phyloP scores from a whole-genome alignment of 2,113 vertebrate species.

The Chaetodon auriga region DNA sequence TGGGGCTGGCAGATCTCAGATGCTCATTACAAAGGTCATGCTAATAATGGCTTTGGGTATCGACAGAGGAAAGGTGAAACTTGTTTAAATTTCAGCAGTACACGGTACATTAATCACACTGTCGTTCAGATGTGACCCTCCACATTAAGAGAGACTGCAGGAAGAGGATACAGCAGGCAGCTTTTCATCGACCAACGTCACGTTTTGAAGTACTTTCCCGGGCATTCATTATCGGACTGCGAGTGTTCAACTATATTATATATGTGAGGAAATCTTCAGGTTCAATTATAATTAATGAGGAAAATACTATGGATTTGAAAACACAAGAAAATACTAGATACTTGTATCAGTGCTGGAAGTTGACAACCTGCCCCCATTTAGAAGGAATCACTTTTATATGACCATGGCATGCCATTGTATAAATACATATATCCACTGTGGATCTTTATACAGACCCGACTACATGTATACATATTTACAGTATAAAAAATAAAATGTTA shows the following conservation, averaged over 20 bases:
- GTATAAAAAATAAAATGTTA: neutral
- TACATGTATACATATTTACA: neutral
- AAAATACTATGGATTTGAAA: slow-evolving; percentile 4
- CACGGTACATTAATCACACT: slow-evolving; percentile 39
- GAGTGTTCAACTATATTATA: neutral
- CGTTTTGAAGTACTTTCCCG: slow-evolving; percentile 20
- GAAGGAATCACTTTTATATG: too few relatives aligned
- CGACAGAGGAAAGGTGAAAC: slow-evolving; percentile 28
- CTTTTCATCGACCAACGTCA: slow-evolving; percentile 25
- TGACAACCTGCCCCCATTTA: neutral
- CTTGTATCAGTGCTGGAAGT: neutral
- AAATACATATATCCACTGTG: neutral
- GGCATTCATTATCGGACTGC: slow-evolving; percentile 2
- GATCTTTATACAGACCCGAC: too few relatives aligned
- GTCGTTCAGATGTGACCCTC: slow-evolving; percentile 37
- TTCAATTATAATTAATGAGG: slow-evolving; percentile 23
- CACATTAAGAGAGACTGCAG: slow-evolving; percentile 1
- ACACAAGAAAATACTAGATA: neutral
- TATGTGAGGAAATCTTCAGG: slow-evolving; percentile 23
- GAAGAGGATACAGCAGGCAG: slow-evolving; percentile 22
- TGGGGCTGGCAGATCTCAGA: slow-evolving; percentile 13
- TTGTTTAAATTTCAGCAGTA: slow-evolving; percentile 38
- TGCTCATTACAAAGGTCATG: slow-evolving; percentile 41
- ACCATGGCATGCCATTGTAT: too few relatives aligned
- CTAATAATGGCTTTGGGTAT: slow-evolving; percentile 53